phyloP scores from a whole-genome alignment of 2,113 vertebrate species.

The Meriones unguiculatus region DNA sequence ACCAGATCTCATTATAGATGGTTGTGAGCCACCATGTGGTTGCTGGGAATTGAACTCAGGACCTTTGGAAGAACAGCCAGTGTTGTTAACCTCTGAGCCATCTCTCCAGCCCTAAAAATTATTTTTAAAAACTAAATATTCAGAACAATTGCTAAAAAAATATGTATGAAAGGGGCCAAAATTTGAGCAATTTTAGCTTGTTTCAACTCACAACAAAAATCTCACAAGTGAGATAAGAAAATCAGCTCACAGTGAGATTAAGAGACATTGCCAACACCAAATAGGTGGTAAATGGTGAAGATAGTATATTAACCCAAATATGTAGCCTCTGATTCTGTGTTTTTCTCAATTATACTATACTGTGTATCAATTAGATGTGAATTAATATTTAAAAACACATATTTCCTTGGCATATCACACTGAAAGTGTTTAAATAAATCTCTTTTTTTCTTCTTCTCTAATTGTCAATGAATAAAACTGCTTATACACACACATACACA shows the following conservation, averaged over 20 bases:
- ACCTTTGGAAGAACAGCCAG: too few species aligned
- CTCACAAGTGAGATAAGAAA: neutral
- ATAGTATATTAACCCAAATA: neutral
- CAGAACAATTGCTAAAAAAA: neutral
- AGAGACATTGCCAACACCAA: neutral
- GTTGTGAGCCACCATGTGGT: too few species aligned
- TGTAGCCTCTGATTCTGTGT: neutral
- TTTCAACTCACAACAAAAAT: neutral
- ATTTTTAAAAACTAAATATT: neutral
- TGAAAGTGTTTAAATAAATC: neutral
- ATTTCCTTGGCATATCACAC: neutral
- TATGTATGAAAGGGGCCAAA: neutral
- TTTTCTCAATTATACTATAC: neutral
- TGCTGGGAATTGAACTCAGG: too few species aligned
- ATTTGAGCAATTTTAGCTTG: neutral
- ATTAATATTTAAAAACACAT: neutral
- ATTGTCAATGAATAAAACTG: neutral
- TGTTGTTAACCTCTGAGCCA: too few species aligned
- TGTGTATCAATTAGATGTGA: neutral
- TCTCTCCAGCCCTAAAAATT: too few species aligned
- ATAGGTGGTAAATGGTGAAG: neutral
- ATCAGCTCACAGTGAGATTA: neutral
- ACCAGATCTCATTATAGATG: too few species aligned
- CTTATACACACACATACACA: neutral
- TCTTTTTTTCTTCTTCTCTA: neutral